These are phyloP conservation scores for Hirtodrosophila cameraria DNA, from an alignment of 2,888 invertebrate species.

Conservation along the genomic window DNA sequence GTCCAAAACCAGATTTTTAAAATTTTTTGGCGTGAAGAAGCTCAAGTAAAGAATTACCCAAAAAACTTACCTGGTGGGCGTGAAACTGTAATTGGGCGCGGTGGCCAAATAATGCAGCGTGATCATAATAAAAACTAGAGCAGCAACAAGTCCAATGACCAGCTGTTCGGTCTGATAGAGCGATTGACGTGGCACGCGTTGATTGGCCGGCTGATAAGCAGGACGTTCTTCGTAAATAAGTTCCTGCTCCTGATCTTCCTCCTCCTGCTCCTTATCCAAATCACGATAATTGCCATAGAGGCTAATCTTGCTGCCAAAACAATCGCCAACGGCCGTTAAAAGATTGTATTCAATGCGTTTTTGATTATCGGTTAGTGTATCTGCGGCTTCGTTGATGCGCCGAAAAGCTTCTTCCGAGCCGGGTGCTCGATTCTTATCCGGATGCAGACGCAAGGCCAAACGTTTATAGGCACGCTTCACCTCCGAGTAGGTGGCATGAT, in stretches of 20 bases:
- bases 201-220: constrained; percentile 75
- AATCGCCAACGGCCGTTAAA: constrained; percentile 38
- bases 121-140: constrained; percentile 91
- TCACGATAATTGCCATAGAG: not conserved
- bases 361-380: constrained; percentile 89
- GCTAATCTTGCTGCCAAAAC: constrained; percentile 86
- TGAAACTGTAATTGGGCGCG: constrained; percentile 93
- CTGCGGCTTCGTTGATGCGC: constrained; percentile 92
- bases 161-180: constrained; percentile 66
- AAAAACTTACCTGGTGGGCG: constrained; percentile 86
- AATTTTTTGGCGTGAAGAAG: too few species aligned
- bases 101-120: constrained; percentile 50
- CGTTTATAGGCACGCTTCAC: constrained; percentile 90
- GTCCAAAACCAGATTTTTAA: too few species aligned
- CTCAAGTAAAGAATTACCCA: too few species aligned
- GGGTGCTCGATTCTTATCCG: constrained; percentile 93
- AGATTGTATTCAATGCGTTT: constrained; percentile 90
- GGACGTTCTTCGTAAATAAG: constrained; percentile 78
- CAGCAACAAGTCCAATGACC: constrained; percentile 82
- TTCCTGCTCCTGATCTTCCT: constrained; percentile 90
- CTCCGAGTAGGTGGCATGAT: constrained; percentile 88
- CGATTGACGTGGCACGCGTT: constrained; percentile 67
- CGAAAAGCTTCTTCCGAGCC: constrained; percentile 93
- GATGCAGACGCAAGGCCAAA: constrained; percentile 91
- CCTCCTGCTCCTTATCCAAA: constrained; percentile 90